A percentile compares a stretch with the other conserved stretches of the same genome.
Evolutionary conservation across 2,113 vertebrate species (phyloP).

Genomic region (Rostratula benghalensis): DNA sequence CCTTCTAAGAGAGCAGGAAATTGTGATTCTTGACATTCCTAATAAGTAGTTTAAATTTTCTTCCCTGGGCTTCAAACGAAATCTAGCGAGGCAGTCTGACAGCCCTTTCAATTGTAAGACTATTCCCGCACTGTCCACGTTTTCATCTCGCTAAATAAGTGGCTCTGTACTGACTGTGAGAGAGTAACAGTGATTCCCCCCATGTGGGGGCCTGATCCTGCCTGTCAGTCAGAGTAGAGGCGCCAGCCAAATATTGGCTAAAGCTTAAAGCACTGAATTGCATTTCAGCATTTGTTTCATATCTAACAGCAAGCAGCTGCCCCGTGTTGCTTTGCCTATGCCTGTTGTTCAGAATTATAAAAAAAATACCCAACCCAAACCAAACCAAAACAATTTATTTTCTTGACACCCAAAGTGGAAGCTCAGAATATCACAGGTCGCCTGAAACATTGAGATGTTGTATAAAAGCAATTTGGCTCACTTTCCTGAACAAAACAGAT

Average conservation of each 20-base stretch:
- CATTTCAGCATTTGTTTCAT: rapidly evolving
- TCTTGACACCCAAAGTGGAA: neutral
- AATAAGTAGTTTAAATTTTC: neutral
- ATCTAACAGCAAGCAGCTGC: neutral
- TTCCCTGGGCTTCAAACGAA: neutral
- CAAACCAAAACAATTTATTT: neutral
- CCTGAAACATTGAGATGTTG: slow-evolving; percentile 19
- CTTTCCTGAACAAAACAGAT: slow-evolving; percentile 46
- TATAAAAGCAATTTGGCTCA: slow-evolving; percentile 15
- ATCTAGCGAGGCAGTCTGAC: neutral
- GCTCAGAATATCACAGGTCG: neutral
- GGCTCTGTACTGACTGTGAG: neutral
- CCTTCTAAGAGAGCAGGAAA: neutral
- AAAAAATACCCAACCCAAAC: neutral
- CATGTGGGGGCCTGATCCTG: neutral
- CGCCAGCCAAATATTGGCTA: neutral
- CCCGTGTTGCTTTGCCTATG: neutral
- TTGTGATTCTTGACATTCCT: neutral
- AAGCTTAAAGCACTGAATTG: neutral
- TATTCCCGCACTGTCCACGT: neutral
- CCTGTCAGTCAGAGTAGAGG: neutral
- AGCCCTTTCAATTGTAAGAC: neutral
- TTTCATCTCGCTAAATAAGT: neutral
- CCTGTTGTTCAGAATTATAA: neutral
- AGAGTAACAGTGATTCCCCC: rapidly evolving